Base-by-base conservation (phyloP, 2,888 invertebrate species). In the Kuschelorhynchus macadamiae region DNA sequence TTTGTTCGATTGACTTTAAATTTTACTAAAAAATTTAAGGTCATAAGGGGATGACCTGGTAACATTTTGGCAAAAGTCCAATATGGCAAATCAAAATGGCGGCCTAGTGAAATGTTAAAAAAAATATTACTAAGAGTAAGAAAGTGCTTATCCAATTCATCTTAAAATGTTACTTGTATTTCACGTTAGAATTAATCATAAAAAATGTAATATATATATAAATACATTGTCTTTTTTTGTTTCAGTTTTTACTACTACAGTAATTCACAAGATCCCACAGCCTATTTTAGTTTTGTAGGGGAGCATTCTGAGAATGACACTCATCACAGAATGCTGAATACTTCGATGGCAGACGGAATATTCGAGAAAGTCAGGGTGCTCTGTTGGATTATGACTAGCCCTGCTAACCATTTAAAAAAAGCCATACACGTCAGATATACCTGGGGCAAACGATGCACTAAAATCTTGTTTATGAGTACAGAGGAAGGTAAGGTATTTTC, bases 301-400 rank as follows among this genome's bases (percentile, higher is more conserved):
- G 44, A 70, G 17, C 79, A 79, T 53, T 62, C 65, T 14, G 71
- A 75, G 17, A 85, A 71, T 41, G 79, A 80, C 50, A 77, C 74
- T 9, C 77, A 78, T 50, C 78, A 80, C 46, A 59, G 46, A 57
- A 88, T 88, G 74, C 87, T 71, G 76, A 92, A 92, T 80, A 83
- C 80, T 39, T 72, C 72, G 4, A 81, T 94, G 5, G 95, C 95
- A 0, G 88, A 90, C 72, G 88, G 89, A 70, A 82, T 97, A 70
- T 86, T 89, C 11, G 86, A 89, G 69, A 90, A 91, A 77, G 93
- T 98, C 21, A 88, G 94, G 53, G 91, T 99, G 0, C 86, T 98
- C 0, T 99, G 98, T 81, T 98, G 98, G 98, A 88, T 99, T 36
- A 94, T 98, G 95, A 99, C 98, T 0, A 92, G 91, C 71, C 98